phyloP scores from a whole-genome alignment of 2,888 invertebrate genomes.

The Euzophera pinguis region DNA sequence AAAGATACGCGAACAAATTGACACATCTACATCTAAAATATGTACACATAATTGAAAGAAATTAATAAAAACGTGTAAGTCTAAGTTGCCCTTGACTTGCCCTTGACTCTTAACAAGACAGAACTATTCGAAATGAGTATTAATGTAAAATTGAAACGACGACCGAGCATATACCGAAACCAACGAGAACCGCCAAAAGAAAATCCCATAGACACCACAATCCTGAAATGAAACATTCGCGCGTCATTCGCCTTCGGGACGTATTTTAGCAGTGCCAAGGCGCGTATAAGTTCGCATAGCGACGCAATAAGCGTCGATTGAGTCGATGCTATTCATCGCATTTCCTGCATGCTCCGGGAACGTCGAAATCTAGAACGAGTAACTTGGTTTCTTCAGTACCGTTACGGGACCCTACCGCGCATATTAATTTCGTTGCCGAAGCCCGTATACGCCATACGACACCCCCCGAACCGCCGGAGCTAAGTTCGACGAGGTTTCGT shows the following conservation, averaged over 20 bases:
- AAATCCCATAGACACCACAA: background rate
- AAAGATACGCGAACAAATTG: constrained; percentile 3
- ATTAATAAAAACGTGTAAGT: too few species aligned
- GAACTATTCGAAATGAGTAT: too few species aligned
- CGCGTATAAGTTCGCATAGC: constrained; percentile 67
- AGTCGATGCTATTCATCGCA: constrained; percentile 77
- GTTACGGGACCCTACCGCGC: constrained; percentile 98
- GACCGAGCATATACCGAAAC: background rate
- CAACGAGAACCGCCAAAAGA: background rate
- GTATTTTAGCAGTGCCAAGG: constrained; percentile 60
- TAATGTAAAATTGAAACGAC: background rate
- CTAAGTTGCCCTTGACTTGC: too few species aligned
- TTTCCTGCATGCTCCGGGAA: constrained; percentile 84
- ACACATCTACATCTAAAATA: background rate
- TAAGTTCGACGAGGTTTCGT: constrained; percentile 95
- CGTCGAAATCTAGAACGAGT: constrained; percentile 97
- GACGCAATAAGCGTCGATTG: constrained; percentile 69
- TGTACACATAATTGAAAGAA: too few species aligned
- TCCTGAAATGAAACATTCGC: background rate
- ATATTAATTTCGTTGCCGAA: constrained; percentile 97
- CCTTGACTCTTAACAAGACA: too few species aligned
- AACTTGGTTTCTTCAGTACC: constrained; percentile 99
- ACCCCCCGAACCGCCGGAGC: constrained; percentile 97
- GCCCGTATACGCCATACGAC: constrained; percentile 99
- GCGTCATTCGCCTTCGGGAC: background rate